Evolutionary conservation across 1,140 invertebrate genomes (phyloP).

Genomic region (Meloidogyne floridensis): DNA sequence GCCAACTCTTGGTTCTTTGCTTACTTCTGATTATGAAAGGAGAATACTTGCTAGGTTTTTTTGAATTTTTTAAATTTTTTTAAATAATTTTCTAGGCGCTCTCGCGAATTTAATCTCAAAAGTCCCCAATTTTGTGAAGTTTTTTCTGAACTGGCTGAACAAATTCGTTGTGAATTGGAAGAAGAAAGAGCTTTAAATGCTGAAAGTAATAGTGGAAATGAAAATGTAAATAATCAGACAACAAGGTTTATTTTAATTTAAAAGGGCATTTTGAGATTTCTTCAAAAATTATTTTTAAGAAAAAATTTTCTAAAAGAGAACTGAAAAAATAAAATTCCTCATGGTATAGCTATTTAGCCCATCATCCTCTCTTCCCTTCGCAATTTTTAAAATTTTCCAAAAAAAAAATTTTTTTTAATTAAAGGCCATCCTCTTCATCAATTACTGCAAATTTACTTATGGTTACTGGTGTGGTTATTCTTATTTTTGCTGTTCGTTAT

Average conservation of each 20-base stretch:
- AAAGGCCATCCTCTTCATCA: constrained; percentile 48
- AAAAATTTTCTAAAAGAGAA: too few relatives aligned
- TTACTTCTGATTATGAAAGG: constrained; percentile 86
- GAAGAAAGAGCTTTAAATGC: constrained; percentile 30
- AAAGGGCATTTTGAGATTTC: too few relatives aligned
- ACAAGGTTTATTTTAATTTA: background rate
- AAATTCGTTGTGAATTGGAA: constrained; percentile 46
- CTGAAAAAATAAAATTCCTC: too few relatives aligned
- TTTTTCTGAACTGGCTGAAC: constrained; percentile 78
- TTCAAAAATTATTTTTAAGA: too few relatives aligned
- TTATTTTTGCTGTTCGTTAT: constrained; percentile 63
- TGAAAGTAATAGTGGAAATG: background rate
- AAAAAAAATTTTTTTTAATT: background rate
- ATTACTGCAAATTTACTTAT: constrained; percentile 59
- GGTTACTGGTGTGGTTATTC: constrained; percentile 58
- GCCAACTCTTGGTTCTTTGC: constrained; percentile 90
- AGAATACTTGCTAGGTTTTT: constrained; percentile 77
- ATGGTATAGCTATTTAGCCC: too few relatives aligned
- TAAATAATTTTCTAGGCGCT: constrained; percentile 25
- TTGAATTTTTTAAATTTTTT: background rate
- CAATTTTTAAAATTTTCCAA: too few relatives aligned
- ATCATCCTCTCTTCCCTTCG: too few relatives aligned
- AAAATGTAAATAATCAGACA: background rate
- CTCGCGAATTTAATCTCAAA: constrained; percentile 81
- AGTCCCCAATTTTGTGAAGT: constrained; percentile 86